Evolutionary conservation across 2,113 vertebrate genomes (phyloP).

Genomic region (Alethe castanea): DNA sequence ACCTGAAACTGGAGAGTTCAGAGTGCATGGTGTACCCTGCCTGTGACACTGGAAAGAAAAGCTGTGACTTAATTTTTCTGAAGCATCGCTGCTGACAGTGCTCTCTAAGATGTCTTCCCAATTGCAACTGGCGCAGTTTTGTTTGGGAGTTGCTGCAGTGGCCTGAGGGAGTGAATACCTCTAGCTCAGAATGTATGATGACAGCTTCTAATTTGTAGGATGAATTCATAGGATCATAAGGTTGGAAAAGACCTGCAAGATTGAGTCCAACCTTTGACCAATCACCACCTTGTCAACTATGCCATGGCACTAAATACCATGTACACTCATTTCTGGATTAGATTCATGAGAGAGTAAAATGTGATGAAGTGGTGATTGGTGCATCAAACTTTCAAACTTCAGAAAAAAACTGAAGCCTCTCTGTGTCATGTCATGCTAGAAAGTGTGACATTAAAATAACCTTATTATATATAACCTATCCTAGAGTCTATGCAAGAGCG

Average conservation of each 20-base stretch:
- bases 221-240: not conserved
- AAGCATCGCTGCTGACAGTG: not conserved
- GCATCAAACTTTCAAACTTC: not conserved
- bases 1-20: not conserved
- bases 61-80: not conserved
- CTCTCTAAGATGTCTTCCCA: not conserved
- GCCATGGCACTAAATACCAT: not conserved
- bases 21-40: not conserved
- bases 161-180: not conserved
- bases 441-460: not conserved
- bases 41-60: not conserved
- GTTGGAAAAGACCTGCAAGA: not conserved
- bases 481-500: not conserved
- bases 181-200: not conserved
- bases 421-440: not conserved
- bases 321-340: not conserved
- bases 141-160: not conserved
- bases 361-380: not conserved
- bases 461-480: not conserved
- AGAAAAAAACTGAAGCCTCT: not conserved
- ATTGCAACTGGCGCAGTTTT: not conserved
- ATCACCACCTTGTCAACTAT: not conserved
- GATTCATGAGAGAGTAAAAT: not conserved
- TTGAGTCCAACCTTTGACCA: not conserved
- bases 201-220: not conserved